Evolutionary conservation across 2,797 vertebrate genomes (phyloP), one percentile per base, ranked within the genome.

Genomic region (Poeciliopsis gracilis): DNA sequence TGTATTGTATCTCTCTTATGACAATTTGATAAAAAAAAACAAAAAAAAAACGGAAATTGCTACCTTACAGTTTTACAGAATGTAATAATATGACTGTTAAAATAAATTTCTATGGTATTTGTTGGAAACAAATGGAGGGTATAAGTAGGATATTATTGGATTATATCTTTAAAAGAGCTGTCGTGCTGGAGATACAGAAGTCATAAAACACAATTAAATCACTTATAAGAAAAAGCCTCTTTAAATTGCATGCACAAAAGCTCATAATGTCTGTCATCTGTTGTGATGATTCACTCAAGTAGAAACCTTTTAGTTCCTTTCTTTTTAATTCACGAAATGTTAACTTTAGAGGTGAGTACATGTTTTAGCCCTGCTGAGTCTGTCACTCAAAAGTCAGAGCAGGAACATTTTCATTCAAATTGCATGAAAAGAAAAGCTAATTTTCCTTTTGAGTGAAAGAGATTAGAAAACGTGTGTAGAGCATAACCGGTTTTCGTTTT

Each of bases 261-360:
- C 28, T 18, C 45, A 47, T 11, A 23, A 72, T 70, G 74, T 25
- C 30, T 57, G 38, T 77, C 77, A 43, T 30, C 87, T 73, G 75
- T 82, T 41, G 1, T 47, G 53, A 51, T 36, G 81, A 73, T 76
- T 81, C 73, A 72, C 25, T 82, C 57, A 49, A 73, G 73, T 71
- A 72, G 75, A 85, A 77, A 41, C 76, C 82, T 78, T 83, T 84
- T 78, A 79, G 59, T 33, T 61, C 30, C 59, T 77, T 78, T 86
- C 63, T 84, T 83, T 92, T 43, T 82, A 79, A 78, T 73, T 78
- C 53, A 80, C 63, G 59, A 76, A 67, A 77, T 59, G 59, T 67
- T 79, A 73, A 59, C 71, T 75, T 77, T 47, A 77, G 86, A 82
- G 82, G 83, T 53, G 78, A 73, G 23, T 81, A 86, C 86, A 86